phyloP scores from a whole-genome alignment of 1,140 invertebrate genomes.

The Thalassaphorura encarpata region DNA sequence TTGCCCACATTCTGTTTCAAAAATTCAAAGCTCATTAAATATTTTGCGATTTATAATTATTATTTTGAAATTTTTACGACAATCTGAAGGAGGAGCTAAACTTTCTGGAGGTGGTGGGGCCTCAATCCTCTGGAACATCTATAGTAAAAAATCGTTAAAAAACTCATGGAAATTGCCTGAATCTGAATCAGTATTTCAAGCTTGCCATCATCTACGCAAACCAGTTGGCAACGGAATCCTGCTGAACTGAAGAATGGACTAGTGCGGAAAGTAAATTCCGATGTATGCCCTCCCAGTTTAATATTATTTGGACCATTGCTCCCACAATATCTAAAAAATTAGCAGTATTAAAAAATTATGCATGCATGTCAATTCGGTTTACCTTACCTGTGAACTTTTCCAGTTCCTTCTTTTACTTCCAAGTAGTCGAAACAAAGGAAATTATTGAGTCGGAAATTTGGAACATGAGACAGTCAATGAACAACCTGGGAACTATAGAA shows the following conservation, averaged over 20 bases:
- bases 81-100: neutral
- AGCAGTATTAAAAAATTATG: neutral
- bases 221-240: conserved; percentile 23
- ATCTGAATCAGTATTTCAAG: neutral
- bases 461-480: conserved; percentile 13
- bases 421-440: conserved; percentile 30
- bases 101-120: neutral
- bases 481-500: conserved; percentile 17
- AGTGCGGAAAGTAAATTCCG: conserved; percentile 18
- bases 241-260: conserved; percentile 17
- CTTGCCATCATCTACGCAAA: conserved; percentile 19
- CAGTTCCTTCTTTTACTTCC: conserved; percentile 21
- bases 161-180: no score
- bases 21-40: no score
- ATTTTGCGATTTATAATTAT: neutral
- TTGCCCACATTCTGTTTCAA: conserved; percentile 24
- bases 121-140: neutral
- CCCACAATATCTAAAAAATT: conserved; percentile 25
- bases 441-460: conserved; percentile 23
- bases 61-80: neutral
- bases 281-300: neutral
- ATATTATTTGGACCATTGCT: conserved; percentile 12
- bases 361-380: neutral
- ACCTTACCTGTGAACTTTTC: conserved; percentile 12
- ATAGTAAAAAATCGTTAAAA: no score